Percentiles rank a stretch among this genome's conserved stretches.
These are phyloP conservation scores for Cinclus mexicanus DNA, from an alignment of 2,113 vertebrate species.

Conservation along the genomic window DNA sequence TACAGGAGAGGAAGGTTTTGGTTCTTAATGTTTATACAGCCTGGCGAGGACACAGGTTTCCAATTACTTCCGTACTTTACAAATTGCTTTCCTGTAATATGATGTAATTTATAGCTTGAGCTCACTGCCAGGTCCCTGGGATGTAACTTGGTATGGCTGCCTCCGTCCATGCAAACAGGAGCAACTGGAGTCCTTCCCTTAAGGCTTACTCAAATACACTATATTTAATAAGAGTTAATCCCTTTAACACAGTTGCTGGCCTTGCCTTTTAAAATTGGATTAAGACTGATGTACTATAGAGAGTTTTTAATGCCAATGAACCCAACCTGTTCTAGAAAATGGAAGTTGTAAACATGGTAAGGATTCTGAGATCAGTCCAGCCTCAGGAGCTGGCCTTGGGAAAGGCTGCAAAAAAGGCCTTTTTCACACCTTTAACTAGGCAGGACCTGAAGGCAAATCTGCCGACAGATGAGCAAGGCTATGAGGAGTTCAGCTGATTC, in stretches of 20 bases:
- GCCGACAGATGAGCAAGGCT: not conserved
- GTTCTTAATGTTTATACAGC: not conserved
- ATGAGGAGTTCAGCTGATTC: not conserved
- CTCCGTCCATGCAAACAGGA: conserved; percentile 21
- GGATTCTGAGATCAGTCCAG: conserved; percentile 17
- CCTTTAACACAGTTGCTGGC: conserved; percentile 65
- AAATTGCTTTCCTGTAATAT: not conserved
- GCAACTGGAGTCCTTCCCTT: conserved; percentile 45
- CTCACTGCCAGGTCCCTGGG: not conserved
- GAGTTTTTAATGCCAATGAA: conserved; percentile 65
- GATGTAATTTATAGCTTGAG: not conserved
- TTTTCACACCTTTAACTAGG: not conserved
- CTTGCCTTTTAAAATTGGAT: conserved; percentile 68
- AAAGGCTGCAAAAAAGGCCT: conserved; percentile 49
- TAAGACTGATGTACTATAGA: conserved; percentile 61
- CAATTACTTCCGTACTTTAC: not conserved
- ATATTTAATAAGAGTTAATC: conserved; percentile 71
- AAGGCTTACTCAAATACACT: conserved; percentile 61
- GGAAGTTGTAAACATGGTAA: conserved; percentile 30
- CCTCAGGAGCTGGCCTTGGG: not conserved
- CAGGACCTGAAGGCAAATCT: conserved; percentile 7
- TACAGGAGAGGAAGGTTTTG: not conserved
- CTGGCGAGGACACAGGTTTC: not conserved
- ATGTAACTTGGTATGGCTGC: conserved; percentile 26
- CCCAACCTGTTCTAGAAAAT: conserved; percentile 59